These are phyloP conservation scores for Bursaphelenchus okinawaensis DNA, from an alignment of 2,888 invertebrate genomes.

Conservation along the genomic window DNA sequence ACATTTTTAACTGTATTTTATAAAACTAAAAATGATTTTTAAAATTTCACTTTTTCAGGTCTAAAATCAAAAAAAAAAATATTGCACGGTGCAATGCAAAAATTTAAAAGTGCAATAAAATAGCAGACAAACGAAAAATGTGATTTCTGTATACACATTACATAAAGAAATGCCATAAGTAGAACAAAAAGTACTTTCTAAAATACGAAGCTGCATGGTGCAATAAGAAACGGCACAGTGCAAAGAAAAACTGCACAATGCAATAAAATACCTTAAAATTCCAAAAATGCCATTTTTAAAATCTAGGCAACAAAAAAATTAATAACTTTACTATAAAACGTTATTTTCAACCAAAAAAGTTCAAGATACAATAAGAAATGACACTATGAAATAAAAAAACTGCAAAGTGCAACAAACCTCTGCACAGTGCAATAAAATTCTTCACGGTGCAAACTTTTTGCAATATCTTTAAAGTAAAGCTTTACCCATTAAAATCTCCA, in stretches of 20 bases:
- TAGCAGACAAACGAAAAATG: too few species aligned
- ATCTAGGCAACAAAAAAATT: too few species aligned
- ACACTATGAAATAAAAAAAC: background rate
- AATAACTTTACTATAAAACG: too few species aligned
- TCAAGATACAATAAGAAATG: background rate
- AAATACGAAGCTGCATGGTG: background rate
- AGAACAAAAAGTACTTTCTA: too few species aligned
- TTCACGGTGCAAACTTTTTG: background rate
- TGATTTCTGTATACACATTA: too few species aligned
- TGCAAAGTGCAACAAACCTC: background rate
- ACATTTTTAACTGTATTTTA: too few species aligned
- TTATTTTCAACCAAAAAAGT: background rate
- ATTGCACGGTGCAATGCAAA: slow-evolving; percentile 2
- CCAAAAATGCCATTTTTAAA: too few species aligned
- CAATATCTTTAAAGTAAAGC: background rate
- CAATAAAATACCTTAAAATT: too few species aligned
- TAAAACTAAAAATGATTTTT: background rate
- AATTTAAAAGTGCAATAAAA: background rate
- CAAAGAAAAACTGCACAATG: background rate
- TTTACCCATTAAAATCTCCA: slow-evolving; percentile 6
- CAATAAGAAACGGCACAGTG: background rate
- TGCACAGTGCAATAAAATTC: background rate
- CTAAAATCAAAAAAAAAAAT: background rate
- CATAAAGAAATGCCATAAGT: too few species aligned
- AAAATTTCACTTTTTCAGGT: too few species aligned